These are phyloP conservation scores for Triplophysa dalaica DNA, from an alignment of 2,113 vertebrate genomes.

Conservation along the genomic window DNA sequence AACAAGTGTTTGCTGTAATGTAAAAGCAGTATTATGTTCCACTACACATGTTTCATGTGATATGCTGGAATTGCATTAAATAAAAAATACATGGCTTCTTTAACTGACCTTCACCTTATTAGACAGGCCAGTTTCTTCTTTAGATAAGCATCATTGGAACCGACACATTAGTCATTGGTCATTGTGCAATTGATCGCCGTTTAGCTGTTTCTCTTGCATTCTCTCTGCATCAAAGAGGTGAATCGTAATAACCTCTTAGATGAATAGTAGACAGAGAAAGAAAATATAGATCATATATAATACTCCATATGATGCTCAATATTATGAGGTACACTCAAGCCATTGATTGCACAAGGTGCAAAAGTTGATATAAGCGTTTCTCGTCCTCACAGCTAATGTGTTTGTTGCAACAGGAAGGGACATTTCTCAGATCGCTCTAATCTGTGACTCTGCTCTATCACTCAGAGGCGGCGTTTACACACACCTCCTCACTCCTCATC, in stretches of 20 bases:
- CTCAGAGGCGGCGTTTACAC: not conserved
- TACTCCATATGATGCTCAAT: too few relatives aligned
- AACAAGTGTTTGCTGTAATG: not conserved
- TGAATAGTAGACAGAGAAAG: not conserved
- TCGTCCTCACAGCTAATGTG: slow-evolving; percentile 1
- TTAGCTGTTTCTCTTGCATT: not conserved
- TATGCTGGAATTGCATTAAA: not conserved
- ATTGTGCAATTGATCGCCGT: slow-evolving; percentile 16
- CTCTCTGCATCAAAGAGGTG: slow-evolving; percentile 7
- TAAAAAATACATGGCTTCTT: not conserved
- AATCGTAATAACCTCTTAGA: slow-evolving; percentile 13
- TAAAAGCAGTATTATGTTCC: not conserved
- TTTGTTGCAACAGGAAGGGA: slow-evolving; percentile 3
- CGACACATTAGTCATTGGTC: slow-evolving; percentile 30
- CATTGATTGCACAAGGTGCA: not conserved
- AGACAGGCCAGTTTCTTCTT: slow-evolving; percentile 9
- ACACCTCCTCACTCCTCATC: slow-evolving; percentile 11
- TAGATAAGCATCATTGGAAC: slow-evolving; percentile 26
- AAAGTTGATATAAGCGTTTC: not conserved
- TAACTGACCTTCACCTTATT: slow-evolving; percentile 41
- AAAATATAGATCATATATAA: not conserved
- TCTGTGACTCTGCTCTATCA: slow-evolving; percentile 1
- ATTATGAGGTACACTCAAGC: too few relatives aligned
- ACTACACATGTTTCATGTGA: not conserved
- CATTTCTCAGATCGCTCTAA: slow-evolving; percentile 45